These are phyloP conservation scores for Caenorhabditis inopinata DNA, from an alignment of 1,140 invertebrate genomes.

Conservation along the genomic window DNA sequence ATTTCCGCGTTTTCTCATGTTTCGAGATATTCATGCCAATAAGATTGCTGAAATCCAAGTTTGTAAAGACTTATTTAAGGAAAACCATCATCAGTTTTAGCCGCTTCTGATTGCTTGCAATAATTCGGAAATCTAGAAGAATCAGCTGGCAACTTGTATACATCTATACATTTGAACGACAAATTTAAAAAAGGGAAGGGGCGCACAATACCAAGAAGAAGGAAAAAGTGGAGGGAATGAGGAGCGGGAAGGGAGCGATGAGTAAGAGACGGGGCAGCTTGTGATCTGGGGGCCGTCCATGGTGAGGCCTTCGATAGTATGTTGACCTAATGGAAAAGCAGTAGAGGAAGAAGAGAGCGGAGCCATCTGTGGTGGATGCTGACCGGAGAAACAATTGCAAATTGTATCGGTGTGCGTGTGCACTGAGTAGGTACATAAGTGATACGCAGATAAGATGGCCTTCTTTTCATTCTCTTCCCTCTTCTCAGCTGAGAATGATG, in stretches of 20 bases:
- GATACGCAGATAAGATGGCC: slow-evolving; percentile 3
- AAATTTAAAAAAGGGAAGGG: background rate
- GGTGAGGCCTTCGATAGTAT: background rate
- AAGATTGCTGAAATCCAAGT: too few relatives aligned
- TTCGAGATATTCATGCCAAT: too few relatives aligned
- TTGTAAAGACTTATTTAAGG: too few relatives aligned
- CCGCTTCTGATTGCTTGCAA: too few relatives aligned
- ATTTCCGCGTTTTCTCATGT: too few relatives aligned
- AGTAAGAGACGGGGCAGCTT: slow-evolving; percentile 11
- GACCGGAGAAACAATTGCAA: background rate
- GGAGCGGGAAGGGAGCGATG: background rate
- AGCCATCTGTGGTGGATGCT: background rate
- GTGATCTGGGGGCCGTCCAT: slow-evolving; percentile 4
- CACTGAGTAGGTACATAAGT: background rate
- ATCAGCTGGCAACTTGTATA: too few relatives aligned
- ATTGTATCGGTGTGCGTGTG: background rate
- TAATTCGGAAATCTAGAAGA: too few relatives aligned
- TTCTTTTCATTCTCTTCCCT: background rate
- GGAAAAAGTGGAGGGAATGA: background rate
- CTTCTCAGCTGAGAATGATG: background rate
- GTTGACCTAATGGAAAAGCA: slow-evolving; percentile 10
- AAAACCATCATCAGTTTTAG: too few relatives aligned
- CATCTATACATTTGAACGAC: background rate
- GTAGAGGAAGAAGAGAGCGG: background rate
- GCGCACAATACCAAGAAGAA: background rate